phyloP scores from a whole-genome alignment of 2,113 vertebrate species.

The Hiodon alosoides region DNA sequence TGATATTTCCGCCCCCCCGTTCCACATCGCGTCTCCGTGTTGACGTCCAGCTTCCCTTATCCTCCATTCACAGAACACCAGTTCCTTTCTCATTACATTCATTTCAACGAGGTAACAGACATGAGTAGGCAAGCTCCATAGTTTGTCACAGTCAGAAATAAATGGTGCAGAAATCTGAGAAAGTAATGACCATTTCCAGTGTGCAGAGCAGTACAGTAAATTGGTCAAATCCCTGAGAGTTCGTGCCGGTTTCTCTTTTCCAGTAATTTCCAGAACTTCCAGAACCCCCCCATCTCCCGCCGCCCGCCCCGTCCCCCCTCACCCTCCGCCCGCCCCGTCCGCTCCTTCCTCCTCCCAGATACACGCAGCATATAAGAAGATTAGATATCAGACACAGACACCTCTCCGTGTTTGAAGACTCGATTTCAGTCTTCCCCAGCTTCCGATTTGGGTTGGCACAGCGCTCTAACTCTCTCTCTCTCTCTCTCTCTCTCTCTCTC shows the following conservation, averaged over 20 bases:
- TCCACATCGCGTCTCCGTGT: background rate
- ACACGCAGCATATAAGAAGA: too few relatives aligned
- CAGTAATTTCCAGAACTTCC: too few relatives aligned
- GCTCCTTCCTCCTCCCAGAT: too few relatives aligned
- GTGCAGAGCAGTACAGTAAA: too few relatives aligned
- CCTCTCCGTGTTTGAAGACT: background rate
- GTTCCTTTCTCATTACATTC: background rate
- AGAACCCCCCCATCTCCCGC: too few relatives aligned
- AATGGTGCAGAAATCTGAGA: background rate
- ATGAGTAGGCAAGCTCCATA: background rate
- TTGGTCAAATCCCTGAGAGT: too few relatives aligned
- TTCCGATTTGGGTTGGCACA: background rate
- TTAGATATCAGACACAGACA: background rate
- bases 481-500: slow-evolving; percentile 20
- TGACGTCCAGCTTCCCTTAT: too few relatives aligned
- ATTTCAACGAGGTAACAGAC: background rate
- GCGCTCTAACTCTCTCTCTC: slow-evolving; percentile 27
- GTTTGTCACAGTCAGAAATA: background rate
- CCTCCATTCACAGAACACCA: too few relatives aligned
- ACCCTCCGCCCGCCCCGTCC: too few relatives aligned
- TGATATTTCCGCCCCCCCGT: background rate
- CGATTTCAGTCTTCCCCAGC: background rate
- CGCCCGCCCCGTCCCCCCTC: too few relatives aligned
- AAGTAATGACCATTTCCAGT: background rate
- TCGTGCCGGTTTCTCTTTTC: too few relatives aligned